These are phyloP conservation scores for Eonycteris spelaea DNA, from an alignment of 2,113 vertebrate species.

Conservation along the genomic window DNA sequence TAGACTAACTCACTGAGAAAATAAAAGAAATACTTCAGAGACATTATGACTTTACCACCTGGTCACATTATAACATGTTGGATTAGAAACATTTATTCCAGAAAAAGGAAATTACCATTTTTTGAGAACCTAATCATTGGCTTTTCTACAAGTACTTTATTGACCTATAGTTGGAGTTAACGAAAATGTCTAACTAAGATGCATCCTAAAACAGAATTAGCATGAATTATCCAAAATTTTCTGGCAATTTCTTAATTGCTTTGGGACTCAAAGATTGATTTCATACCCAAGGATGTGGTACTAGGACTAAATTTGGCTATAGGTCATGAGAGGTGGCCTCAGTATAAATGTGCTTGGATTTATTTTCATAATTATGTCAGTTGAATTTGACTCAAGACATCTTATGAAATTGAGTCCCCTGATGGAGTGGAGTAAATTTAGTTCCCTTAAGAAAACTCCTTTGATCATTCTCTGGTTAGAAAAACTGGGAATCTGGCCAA, in stretches of 20 bases:
- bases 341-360: slow-evolving; percentile 13
- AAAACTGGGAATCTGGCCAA: background rate
- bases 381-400: background rate
- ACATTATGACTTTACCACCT: background rate
- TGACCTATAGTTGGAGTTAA: slow-evolving; percentile 40
- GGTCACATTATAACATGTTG: background rate
- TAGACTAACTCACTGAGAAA: background rate
- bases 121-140: background rate
- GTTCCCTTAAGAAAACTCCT: background rate
- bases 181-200: slow-evolving; percentile 35
- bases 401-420: background rate
- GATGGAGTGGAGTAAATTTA: background rate
- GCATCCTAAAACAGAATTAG: slow-evolving; percentile 11
- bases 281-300: background rate
- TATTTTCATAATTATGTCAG: slow-evolving; percentile 33
- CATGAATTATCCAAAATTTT: background rate
- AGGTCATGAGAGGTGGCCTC: background rate
- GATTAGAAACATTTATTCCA: background rate
- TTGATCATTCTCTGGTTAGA: background rate
- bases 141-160: slow-evolving; percentile 16
- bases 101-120: slow-evolving; percentile 7
- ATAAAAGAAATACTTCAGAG: background rate
- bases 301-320: background rate
- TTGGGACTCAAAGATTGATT: slow-evolving; percentile 7
- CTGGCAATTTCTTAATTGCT: slow-evolving; percentile 40